Base-by-base conservation (phyloP, 2,797 vertebrate species). In the Tadarida brasiliensis region DNA sequence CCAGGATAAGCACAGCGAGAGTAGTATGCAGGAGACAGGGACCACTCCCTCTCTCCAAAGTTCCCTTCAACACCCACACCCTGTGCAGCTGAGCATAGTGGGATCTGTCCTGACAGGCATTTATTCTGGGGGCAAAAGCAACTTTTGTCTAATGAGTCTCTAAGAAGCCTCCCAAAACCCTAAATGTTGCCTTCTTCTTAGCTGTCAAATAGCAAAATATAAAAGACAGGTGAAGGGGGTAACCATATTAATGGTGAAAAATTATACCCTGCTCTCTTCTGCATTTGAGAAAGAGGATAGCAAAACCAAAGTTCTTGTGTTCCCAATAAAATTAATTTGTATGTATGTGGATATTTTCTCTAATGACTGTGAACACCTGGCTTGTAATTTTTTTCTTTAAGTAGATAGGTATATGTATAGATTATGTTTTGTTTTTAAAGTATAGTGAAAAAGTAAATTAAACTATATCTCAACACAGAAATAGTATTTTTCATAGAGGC, bases 1-100 rank as follows among this genome's bases (percentile, higher is more conserved):
- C 97, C 97, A 97, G 97, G 82, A 97, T 96, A 97, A 97, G 96
- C 97, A 97, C 73, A 97, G 76, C 81, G 59, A 94, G 92, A 92
- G 77, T 49, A 96, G 94, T 96, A 70, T 94, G 81, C 92, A 85
- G 88, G 95, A 97, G 96, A 92, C 77, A 92, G 92, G 93, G 94
- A 92, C 92, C 81, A 96, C 90, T 96, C 93, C 94, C 92, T 97
- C 92, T 90, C 95, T 95, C 94, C 81, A 95, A 96, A 94, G 33
- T 90, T 96, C 94, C 61, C 94, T 97, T 96, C 90, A 94, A 96
- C 26, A 82, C 87, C 94, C 94, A 97, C 95, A 96, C 68, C 73
- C 92, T 88, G 71, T 82, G 82, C 87, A 94, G 90, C 85, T 92
- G 57, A 96, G 87, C 28, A 39, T 33, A 96, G 73, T 78, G 77